A percentile compares a stretch with the other conserved stretches of the same genome.
Conservation (phyloP, 92 coral and sea anemone genomes). For the Pocillopora meandrina region DNA sequence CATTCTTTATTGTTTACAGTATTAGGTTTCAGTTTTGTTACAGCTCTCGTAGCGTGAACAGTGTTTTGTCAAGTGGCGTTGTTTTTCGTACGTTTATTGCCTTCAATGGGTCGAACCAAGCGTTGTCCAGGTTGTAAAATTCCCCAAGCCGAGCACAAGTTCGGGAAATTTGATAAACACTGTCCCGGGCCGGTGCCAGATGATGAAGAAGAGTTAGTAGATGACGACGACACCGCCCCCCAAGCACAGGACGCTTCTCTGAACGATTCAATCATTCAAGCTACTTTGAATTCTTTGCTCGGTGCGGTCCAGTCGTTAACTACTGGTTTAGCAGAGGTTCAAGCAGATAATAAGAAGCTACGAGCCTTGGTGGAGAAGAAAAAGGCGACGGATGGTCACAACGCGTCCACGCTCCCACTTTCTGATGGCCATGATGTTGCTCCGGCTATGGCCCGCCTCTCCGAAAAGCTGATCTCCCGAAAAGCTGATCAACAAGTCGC, state of each 20-base stretch:
- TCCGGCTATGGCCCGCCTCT: constrained; percentile 23
- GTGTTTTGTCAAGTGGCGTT: too few relatives aligned
- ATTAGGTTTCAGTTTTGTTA: too few relatives aligned
- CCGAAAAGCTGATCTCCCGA: constrained; percentile 17
- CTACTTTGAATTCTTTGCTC: constrained; percentile 1
- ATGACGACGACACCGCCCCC: not conserved
- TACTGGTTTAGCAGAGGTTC: constrained; percentile 16
- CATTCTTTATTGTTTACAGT: too few relatives aligned
- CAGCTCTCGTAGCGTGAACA: too few relatives aligned
- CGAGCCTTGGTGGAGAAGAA: too few relatives aligned
- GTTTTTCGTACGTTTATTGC: too few relatives aligned
- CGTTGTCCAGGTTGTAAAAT: constrained; percentile 29
- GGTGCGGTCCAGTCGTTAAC: constrained; percentile 8
- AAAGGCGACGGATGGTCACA: too few relatives aligned
- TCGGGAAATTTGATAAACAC: constrained; percentile 16
- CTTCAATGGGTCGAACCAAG: constrained; percentile 30
- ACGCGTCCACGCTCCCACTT: too few relatives aligned
- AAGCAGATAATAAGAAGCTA: too few relatives aligned
- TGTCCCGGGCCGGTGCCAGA: constrained; percentile 19
- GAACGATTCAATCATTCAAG: not conserved
- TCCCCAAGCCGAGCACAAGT: constrained; percentile 2
- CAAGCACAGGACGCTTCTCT: not conserved
- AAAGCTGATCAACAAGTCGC: too few relatives aligned
- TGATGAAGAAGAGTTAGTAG: not conserved
- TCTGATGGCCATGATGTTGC: too few relatives aligned